Base-by-base conservation (phyloP, 1,140 invertebrate species). In the Mesaphorura yosii region DNA sequence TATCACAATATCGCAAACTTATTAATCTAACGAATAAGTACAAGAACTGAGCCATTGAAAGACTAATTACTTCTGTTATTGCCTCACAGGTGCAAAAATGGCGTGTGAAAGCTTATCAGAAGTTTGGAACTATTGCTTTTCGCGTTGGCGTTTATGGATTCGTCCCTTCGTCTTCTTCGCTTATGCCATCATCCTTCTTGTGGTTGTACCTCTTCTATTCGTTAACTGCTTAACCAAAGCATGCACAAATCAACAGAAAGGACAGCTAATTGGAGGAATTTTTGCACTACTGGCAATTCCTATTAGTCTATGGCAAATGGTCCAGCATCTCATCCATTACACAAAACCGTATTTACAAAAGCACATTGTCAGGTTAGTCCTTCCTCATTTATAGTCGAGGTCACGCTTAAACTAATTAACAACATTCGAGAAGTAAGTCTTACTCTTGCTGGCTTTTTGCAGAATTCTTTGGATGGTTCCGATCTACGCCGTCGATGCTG, bases 401-500 rank as follows among this genome's bases (percentile, higher is more conserved):
- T n/a, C n/a, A n/a, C n/a, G n/a, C n/a, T n/a, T n/a, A n/a, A n/a
- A n/a, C n/a, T n/a, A n/a, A n/a, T n/a, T n/a, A n/a, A n/a, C n/a
- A n/a, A n/a, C n/a, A n/a, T n/a, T n/a, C n/a, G n/a, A n/a, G n/a
- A n/a, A n/a, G n/a, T n/a, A n/a, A n/a, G n/a, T n/a, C n/a, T n/a
- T n/a, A n/a, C n/a, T n/a, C n/a, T n/a, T n/a, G n/a, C n/a, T 48
- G 6, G 60, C 61, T 64, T 63, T 62, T 78, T 78, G 61, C 69
- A 88, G 92, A 67, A 90, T 96, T 72, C 68, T 96, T 62, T 95
- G 90, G 90, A 96, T 96, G 91, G 90, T 96, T 45, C 91, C 91
- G 59, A 92, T 95, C 64, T 96, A 96, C 78, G 86, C 89, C 29
- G 68, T 90, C 12, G 93, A 94, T 81, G 88, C 90, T 58, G 84